Base-by-base conservation (phyloP, 1,140 invertebrate species). In the Agraylea sexmaculata region DNA sequence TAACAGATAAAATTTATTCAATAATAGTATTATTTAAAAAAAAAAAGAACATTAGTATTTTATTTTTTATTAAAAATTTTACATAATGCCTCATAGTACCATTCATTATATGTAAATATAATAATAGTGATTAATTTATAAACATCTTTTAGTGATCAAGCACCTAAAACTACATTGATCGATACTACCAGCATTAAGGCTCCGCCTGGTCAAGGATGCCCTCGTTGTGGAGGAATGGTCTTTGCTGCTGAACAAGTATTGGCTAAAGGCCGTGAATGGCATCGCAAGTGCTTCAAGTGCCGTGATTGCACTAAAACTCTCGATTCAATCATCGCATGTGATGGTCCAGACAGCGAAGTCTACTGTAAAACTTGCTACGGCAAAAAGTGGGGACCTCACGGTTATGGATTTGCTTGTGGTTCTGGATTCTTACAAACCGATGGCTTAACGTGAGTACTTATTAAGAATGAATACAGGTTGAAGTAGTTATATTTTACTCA, bases 281-380 rank as follows among this genome's bases (percentile, higher is more conserved):
- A 87, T 71, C 79, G 93, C 69, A 96, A 96, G 66, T 98, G 93
- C 69, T 96, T 93, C 73, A 97, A 95, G 62, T 98, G 93, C 64
- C 80, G 73, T 59, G 85, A 88, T 51, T 97, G 93, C 64, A 83
- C 78, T 51, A 89, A 89, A 55, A 87, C 83, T 15, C 70, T 95
- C 34, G 89, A 94, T 57, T 95, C 90, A 13, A 90, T 90, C 55
- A 87, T 87, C 50, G 89, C 88, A 48, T 89, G 88, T 57, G 87
- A 90, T 56, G 88, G 88, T 18, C 86, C 88, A 20, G 83, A 91
- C 53, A 73, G 71, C 44, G 84, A 93, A 47, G 80, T 97, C 31
- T 96, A 91, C 65, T 97, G 90, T 66, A 91, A 87, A 60, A 86
- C 83, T 47, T 91, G 87, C 64, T 90, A 91, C 58, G 76, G 74